Percentiles rank a stretch among this genome's conserved stretches.
Evolutionary conservation across 2,797 vertebrate genomes (phyloP).

Genomic region (Poliocrania exsul): DNA sequence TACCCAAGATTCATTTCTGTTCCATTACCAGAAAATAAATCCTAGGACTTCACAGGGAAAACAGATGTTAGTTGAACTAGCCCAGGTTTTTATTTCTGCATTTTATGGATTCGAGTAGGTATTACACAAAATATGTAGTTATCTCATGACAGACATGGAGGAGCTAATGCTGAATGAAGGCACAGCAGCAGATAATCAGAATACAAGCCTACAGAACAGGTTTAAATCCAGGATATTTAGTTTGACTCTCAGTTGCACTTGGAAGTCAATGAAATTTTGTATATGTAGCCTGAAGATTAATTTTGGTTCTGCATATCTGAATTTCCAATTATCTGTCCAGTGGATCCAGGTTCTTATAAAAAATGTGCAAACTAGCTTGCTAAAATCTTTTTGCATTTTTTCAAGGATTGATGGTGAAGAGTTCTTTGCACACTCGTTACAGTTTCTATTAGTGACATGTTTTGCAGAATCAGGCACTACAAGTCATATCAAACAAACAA

Average conservation of each 20-base stretch:
- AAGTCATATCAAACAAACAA: not conserved
- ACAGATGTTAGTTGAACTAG: not conserved
- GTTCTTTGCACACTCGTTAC: not conserved
- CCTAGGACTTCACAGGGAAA: not conserved
- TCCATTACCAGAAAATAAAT: not conserved
- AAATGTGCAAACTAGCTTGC: not conserved
- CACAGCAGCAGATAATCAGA: not conserved
- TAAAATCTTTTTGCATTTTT: not conserved
- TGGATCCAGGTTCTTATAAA: not conserved
- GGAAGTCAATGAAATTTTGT: not conserved
- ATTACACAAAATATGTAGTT: not conserved
- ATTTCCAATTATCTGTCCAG: not conserved
- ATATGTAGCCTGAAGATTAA: not conserved
- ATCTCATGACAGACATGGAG: not conserved
- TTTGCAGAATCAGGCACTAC: not conserved
- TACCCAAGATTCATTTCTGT: not conserved
- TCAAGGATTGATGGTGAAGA: no score
- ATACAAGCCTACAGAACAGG: not conserved
- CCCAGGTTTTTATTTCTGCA: not conserved
- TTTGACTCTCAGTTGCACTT: not conserved
- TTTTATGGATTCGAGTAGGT: not conserved
- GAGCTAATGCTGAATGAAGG: not conserved
- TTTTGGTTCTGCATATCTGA: not conserved
- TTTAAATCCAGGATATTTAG: not conserved
- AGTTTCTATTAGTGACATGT: not conserved